Conservation (phyloP, 2,888 invertebrate species). For the Elgonia sp. region DNA sequence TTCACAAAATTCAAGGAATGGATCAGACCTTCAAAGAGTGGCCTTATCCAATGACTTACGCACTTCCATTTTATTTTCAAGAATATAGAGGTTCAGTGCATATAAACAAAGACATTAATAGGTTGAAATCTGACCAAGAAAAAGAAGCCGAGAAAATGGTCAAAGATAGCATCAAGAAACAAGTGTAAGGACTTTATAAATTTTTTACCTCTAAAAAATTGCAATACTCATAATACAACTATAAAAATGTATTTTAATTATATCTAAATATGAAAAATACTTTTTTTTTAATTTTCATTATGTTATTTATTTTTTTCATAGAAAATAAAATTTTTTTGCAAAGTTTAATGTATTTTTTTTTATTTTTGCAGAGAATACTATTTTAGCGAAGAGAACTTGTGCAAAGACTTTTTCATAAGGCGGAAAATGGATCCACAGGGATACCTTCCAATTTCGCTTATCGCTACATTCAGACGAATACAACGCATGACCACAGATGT, state of each 20-base stretch:
- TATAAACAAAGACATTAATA: conserved; percentile 81
- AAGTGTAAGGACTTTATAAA: conserved; percentile 90
- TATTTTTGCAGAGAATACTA: conserved; percentile 96
- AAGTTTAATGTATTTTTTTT: no score
- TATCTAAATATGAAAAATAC: no score
- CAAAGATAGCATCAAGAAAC: conserved; percentile 95
- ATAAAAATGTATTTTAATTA: no score
- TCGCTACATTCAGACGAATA: conserved; percentile 98
- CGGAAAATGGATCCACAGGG: conserved; percentile 98
- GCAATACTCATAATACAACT: no score
- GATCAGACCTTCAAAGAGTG: conserved; percentile 18
- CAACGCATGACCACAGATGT: conserved; percentile 89
- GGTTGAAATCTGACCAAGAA: conserved; percentile 88
- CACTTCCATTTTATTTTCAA: conserved; percentile 54
- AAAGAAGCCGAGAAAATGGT: conserved; percentile 89
- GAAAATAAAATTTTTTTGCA: no score
- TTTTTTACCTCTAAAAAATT: no score
- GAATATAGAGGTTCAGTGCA: conserved; percentile 68
- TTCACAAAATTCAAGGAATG: conserved; percentile 68
- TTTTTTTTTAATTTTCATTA: not conserved
- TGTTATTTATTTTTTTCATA: no score
- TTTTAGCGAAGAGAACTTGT: conserved; percentile 98
- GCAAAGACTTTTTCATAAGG: conserved; percentile 97
- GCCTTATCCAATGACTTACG: conserved; percentile 40
- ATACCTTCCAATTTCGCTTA: conserved; percentile 96